A percentile compares a stretch with the other conserved stretches of the same genome.
phyloP scores from a whole-genome alignment of 2,113 vertebrate species.

The Plectropomus leopardus region DNA sequence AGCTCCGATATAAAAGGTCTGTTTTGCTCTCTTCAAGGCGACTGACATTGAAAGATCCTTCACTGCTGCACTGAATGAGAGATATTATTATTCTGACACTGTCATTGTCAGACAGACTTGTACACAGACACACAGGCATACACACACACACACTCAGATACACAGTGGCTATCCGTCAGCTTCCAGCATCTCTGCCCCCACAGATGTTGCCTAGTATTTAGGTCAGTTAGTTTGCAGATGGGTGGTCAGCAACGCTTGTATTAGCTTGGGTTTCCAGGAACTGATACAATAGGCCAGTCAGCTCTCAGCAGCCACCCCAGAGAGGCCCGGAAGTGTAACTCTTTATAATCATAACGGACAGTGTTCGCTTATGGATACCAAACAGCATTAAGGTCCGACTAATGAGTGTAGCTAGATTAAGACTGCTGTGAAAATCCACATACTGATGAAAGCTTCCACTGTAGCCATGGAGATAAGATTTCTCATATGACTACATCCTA shows the following conservation, averaged over 20 bases:
- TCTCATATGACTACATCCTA: conserved; percentile 39
- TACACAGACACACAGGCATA: conserved; percentile 18
- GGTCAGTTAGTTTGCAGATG: conserved; percentile 81
- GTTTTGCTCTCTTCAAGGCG: conserved; percentile 22
- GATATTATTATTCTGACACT: conserved; percentile 58
- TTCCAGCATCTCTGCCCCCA: conserved; percentile 65
- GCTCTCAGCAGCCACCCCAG: conserved; percentile 60
- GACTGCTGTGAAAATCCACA: conserved; percentile 46
- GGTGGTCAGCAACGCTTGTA: conserved; percentile 73
- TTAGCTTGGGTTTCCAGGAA: conserved; percentile 75
- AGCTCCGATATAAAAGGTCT: conserved; percentile 35
- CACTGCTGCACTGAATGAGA: conserved; percentile 30
- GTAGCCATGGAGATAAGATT: conserved; percentile 36
- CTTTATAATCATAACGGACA: conserved; percentile 75
- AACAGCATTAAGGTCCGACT: conserved; percentile 56
- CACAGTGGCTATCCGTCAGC: conserved; percentile 43
- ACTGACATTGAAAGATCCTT: conserved; percentile 67
- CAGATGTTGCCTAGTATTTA: conserved; percentile 82
- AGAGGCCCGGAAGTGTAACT: conserved; percentile 64
- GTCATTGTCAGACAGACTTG: conserved; percentile 53
- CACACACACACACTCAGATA: background rate
- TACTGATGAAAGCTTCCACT: conserved; percentile 14
- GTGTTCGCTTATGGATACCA: conserved; percentile 62
- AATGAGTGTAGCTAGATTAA: conserved; percentile 46
- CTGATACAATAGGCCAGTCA: conserved; percentile 75